Conservation (phyloP, 2,113 vertebrate species). For the Marmota monax region DNA sequence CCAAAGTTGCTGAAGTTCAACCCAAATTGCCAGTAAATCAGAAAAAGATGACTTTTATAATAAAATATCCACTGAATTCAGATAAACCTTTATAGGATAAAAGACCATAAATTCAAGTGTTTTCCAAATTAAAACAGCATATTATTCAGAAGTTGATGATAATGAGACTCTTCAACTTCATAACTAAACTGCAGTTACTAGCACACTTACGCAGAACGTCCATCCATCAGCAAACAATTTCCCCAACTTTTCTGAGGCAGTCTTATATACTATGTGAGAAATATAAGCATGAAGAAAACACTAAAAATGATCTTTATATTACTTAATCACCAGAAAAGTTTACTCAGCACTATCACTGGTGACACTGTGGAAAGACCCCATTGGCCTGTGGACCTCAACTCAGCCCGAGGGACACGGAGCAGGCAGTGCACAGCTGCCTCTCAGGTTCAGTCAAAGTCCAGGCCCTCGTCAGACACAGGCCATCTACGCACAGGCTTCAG, state of each 20-base stretch:
- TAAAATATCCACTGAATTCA: background rate
- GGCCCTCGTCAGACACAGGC: too few species aligned
- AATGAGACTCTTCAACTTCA: background rate
- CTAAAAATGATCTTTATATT: background rate
- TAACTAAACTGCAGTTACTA: background rate
- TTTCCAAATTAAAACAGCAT: background rate
- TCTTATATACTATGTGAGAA: background rate
- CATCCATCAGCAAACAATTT: background rate
- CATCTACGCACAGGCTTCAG: background rate
- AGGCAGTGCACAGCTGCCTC: too few species aligned
- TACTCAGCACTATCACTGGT: background rate
- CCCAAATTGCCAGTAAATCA: background rate
- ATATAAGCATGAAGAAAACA: background rate
- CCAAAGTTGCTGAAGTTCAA: background rate
- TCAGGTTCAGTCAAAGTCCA: background rate
- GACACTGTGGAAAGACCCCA: background rate
- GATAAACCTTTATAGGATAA: background rate
- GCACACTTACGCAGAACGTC: background rate
- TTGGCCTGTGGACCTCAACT: accelerated
- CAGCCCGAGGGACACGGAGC: background rate
- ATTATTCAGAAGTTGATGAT: background rate
- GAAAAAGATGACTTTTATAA: background rate
- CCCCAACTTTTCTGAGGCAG: background rate
- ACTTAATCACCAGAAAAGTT: background rate
- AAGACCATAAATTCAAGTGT: background rate